phyloP scores from a whole-genome alignment of 2,888 invertebrate genomes.

The Nephrocerus scutellatus region DNA sequence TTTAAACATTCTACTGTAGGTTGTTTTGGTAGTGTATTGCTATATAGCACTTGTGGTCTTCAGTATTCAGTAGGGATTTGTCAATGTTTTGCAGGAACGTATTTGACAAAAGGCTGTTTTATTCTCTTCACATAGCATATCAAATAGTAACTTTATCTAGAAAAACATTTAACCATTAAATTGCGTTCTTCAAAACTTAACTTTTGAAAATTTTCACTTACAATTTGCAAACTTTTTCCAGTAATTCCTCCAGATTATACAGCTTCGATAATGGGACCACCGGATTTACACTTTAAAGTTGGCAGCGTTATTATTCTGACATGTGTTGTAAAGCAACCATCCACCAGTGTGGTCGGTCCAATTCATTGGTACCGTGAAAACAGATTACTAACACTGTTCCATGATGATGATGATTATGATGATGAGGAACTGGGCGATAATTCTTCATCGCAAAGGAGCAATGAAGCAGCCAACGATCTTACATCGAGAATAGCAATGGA shows the following conservation, averaged over 20 bases:
- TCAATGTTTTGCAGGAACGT: too few relatives aligned
- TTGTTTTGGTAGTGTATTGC: too few relatives aligned
- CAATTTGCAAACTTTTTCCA: conserved; percentile 17
- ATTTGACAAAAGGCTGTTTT: too few relatives aligned
- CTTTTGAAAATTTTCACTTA: background rate
- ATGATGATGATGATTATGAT: conserved; percentile 29
- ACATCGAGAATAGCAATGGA: conserved; percentile 43
- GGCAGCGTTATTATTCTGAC: conserved; percentile 66
- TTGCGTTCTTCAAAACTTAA: too few relatives aligned
- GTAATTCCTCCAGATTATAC: conserved; percentile 55
- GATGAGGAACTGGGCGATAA: conserved; percentile 18
- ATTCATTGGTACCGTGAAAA: conserved; percentile 63
- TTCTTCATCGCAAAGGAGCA: conserved; percentile 23
- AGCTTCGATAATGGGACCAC: conserved; percentile 59
- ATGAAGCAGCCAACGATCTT: conserved; percentile 38
- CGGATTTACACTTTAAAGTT: conserved; percentile 65
- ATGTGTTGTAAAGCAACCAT: conserved; percentile 62
- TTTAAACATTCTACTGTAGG: too few relatives aligned
- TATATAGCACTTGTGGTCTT: too few relatives aligned
- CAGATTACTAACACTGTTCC: conserved; percentile 40
- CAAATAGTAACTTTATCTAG: too few relatives aligned
- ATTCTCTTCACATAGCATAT: too few relatives aligned
- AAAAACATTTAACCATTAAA: too few relatives aligned
- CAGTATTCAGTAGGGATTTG: too few relatives aligned
- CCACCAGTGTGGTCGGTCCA: conserved; percentile 60